A percentile compares a stretch with the other conserved stretches of the same genome.
Conservation (phyloP, 1,140 invertebrate genomes). For the Drosophila parvula region DNA sequence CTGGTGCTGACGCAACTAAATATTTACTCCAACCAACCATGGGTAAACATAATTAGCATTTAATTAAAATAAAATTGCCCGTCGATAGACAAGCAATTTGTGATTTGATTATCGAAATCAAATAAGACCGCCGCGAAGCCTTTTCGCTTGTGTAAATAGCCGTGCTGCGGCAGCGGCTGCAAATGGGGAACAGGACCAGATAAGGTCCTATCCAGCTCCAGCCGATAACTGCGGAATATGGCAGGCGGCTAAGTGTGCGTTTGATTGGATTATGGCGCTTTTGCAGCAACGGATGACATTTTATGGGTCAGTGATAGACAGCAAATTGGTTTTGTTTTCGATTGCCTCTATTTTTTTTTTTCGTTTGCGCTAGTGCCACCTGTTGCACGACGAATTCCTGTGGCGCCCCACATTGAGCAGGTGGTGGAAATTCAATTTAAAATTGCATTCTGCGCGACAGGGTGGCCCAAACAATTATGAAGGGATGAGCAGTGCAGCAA, state of each 20-base stretch:
- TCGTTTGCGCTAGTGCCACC: constrained; percentile 48
- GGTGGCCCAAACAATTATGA: constrained; percentile 5
- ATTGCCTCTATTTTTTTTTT: constrained; percentile 29
- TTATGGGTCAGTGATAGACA: constrained; percentile 53
- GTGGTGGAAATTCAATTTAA: constrained; percentile 73
- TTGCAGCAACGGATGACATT: constrained; percentile 41
- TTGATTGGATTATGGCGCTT: constrained; percentile 72
- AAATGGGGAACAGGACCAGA: constrained; percentile 37
- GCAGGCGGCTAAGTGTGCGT: constrained; percentile 50
- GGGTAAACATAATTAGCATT: constrained; percentile 81
- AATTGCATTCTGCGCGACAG: constrained; percentile 53
- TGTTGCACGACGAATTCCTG: constrained; percentile 47
- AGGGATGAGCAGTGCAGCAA: background rate
- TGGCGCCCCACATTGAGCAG: constrained; percentile 31
- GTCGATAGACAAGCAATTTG: constrained; percentile 70
- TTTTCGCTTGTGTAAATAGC: constrained; percentile 40
- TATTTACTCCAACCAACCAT: constrained; percentile 59
- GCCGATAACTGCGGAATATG: constrained; percentile 58
- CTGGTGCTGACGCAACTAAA: constrained; percentile 47
- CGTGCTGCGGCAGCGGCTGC: background rate
- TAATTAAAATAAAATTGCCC: constrained; percentile 80
- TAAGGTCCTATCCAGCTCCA: constrained; percentile 25
- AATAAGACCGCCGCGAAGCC: constrained; percentile 65
- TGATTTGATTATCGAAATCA: constrained; percentile 80
- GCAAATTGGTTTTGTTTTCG: constrained; percentile 26